Percentiles rank a stretch among this genome's conserved stretches.
Conservation (phyloP, 2,797 vertebrate species). For the Merluccius polli region DNA sequence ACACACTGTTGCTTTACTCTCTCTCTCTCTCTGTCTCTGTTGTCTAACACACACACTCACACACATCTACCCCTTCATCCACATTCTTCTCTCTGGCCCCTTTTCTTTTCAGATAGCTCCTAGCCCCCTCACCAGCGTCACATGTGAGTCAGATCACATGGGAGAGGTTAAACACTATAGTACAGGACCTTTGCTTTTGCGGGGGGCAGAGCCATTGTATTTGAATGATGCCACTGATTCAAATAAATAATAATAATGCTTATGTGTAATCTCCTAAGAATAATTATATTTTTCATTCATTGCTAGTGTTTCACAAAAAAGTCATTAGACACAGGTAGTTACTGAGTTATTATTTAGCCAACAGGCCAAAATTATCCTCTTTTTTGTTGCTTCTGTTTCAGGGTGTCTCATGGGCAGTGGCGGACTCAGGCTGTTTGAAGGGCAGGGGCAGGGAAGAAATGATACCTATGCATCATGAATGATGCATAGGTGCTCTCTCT, state of each 20-base stretch:
- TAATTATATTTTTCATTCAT: too few species aligned
- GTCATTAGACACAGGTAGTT: too few species aligned
- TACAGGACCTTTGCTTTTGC: conserved; percentile 8
- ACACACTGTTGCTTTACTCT: conserved; percentile 19
- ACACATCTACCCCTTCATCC: conserved; percentile 22
- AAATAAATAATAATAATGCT: neutral
- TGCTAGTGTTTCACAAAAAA: too few species aligned
- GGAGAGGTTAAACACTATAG: conserved; percentile 11
- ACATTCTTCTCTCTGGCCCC: conserved; percentile 34
- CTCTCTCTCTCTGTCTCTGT: neutral
- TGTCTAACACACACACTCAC: neutral
- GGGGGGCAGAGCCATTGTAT: neutral
- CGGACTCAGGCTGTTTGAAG: too few species aligned
- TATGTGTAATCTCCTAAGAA: neutral
- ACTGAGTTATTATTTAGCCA: neutral
- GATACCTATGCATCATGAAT: too few species aligned
- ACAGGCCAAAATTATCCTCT: neutral
- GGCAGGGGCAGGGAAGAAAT: too few species aligned
- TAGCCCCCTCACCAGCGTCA: conserved; percentile 45
- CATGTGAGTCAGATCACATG: conserved; percentile 42
- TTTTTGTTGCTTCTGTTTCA: neutral
- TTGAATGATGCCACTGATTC: neutral
- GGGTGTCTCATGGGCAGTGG: neutral
- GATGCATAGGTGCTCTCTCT: too few species aligned
- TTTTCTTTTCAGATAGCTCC: conserved; percentile 29